Percentiles rank a stretch among this genome's conserved stretches.
Conservation (phyloP, 2,888 invertebrate species). For the Campaea margaritaria region DNA sequence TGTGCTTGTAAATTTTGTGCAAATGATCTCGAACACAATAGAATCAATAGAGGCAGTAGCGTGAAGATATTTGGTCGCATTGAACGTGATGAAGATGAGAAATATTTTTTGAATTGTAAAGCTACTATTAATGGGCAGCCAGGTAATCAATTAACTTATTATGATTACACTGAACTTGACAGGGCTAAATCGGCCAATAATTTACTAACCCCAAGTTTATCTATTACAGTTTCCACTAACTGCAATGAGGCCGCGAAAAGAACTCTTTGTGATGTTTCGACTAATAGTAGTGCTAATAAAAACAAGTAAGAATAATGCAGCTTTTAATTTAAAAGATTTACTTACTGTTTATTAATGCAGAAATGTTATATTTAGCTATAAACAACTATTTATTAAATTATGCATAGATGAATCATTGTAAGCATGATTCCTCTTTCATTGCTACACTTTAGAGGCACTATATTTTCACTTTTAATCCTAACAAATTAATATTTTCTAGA, state of each 20-base stretch:
- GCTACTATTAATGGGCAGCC: conserved; percentile 67
- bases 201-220: background rate
- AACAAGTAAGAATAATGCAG: too few relatives aligned
- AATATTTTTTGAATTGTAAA: conserved; percentile 67
- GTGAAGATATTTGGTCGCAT: conserved; percentile 67
- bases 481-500: conserved; percentile 24
- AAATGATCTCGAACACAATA: conserved; percentile 2
- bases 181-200: too few relatives aligned
- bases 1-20: conserved; percentile 10
- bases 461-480: background rate
- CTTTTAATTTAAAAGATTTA: too few relatives aligned
- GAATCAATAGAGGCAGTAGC: conserved; percentile 48
- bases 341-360: too few relatives aligned
- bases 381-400: too few relatives aligned
- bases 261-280: too few relatives aligned
- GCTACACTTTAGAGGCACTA: too few relatives aligned
- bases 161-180: too few relatives aligned
- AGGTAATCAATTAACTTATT: conserved; percentile 47
- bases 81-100: conserved; percentile 64
- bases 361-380: too few relatives aligned
- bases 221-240: background rate
- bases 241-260: too few relatives aligned
- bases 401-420: too few relatives aligned
- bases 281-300: background rate
- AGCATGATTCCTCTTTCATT: too few relatives aligned